These are phyloP conservation scores for Planococcus citri DNA, from an alignment of 1,140 invertebrate genomes.

Conservation along the genomic window DNA sequence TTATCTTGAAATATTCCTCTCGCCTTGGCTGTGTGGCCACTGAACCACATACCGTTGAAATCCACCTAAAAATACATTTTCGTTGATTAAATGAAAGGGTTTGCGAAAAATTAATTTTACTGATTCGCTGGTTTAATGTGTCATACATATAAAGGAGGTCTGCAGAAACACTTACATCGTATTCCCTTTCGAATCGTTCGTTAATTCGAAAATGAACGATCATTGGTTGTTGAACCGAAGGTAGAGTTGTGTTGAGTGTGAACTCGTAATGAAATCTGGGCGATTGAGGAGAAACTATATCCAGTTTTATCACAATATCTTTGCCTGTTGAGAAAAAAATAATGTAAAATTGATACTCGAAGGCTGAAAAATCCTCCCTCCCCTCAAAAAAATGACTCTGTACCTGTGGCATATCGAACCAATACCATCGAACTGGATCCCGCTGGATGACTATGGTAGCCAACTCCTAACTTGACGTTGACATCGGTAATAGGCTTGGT, in stretches of 20 bases:
- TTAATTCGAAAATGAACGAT: slow-evolving; percentile 40
- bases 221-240: slow-evolving; percentile 46
- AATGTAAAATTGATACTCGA: slow-evolving; percentile 20
- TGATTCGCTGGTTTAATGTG: background rate
- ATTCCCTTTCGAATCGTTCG: slow-evolving; percentile 42
- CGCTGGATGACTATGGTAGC: slow-evolving; percentile 32
- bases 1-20: slow-evolving; percentile 56
- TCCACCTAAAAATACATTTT: slow-evolving; percentile 39
- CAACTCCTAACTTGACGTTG: slow-evolving; percentile 37
- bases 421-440: slow-evolving; percentile 34
- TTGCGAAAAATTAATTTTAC: too few species aligned
- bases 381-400: slow-evolving; percentile 17
- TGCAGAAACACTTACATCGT: slow-evolving; percentile 38
- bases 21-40: slow-evolving; percentile 52
- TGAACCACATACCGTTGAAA: slow-evolving; percentile 60
- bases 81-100: background rate
- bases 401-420: slow-evolving; percentile 38
- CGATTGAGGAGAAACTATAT: slow-evolving; percentile 39
- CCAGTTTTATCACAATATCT: slow-evolving; percentile 42
- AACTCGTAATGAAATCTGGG: slow-evolving; percentile 43
- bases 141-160: background rate
- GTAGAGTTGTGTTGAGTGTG: slow-evolving; percentile 46
- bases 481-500: slow-evolving; percentile 38
- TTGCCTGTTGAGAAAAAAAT: slow-evolving; percentile 41
- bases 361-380: too few species aligned